A percentile compares a stretch with the other conserved stretches of the same genome.
phyloP scores from a whole-genome alignment of 2,113 vertebrate genomes.

The Ursus arctos region DNA sequence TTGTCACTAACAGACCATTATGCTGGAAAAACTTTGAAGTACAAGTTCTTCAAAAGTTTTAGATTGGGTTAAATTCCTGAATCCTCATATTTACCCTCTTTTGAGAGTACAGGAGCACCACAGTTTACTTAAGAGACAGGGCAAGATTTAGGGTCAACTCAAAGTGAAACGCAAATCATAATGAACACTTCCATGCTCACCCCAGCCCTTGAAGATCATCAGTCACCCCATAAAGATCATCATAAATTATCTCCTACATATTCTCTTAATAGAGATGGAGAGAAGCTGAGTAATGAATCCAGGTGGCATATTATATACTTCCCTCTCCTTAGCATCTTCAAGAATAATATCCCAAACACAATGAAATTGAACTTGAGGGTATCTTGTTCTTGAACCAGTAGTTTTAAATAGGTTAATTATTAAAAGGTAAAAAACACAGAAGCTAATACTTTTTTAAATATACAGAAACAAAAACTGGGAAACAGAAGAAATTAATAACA shows the following conservation, averaged over 20 bases:
- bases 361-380: not conserved
- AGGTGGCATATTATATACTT: not conserved
- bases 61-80: not conserved
- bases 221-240: no score
- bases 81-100: not conserved
- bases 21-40: not conserved
- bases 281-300: not conserved
- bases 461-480: not conserved
- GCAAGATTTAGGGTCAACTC: not conserved
- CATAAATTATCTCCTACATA: not conserved
- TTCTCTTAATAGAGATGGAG: not conserved
- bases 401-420: not conserved
- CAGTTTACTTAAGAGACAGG: not conserved
- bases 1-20: not conserved
- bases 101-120: not conserved
- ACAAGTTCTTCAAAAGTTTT: not conserved
- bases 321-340: not conserved
- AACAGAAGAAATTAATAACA: not conserved
- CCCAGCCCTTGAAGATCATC: not conserved
- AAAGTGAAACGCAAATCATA: not conserved
- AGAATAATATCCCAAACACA: not conserved
- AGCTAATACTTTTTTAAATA: not conserved
- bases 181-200: not conserved
- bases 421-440: not conserved
- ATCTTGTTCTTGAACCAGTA: not conserved